phyloP scores from a whole-genome alignment of 2,797 vertebrate species.

The Pseudochirops cupreus region DNA sequence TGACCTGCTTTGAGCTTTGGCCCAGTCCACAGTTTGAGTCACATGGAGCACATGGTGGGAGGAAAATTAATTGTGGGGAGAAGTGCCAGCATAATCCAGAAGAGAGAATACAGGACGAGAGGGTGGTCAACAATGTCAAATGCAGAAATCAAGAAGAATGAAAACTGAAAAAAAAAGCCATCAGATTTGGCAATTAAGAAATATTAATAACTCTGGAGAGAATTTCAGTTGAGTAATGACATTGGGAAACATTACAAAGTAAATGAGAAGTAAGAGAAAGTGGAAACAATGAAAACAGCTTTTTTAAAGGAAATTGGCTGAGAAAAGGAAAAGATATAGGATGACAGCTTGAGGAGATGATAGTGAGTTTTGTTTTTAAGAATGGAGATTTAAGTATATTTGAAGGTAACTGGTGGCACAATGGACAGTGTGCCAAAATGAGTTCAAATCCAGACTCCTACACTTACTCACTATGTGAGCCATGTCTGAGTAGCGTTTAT shows the following conservation, averaged over 20 bases:
- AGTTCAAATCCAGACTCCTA: not conserved
- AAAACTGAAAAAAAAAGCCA: not conserved
- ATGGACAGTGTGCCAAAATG: too few relatives aligned
- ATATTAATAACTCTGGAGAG: not conserved
- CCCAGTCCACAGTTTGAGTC: too few relatives aligned
- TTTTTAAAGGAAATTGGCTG: not conserved
- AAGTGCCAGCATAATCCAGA: not conserved
- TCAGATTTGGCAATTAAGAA: not conserved
- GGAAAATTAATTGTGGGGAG: not conserved
- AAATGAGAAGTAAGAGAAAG: not conserved
- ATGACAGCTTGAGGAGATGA: not conserved
- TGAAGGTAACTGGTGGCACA: not conserved
- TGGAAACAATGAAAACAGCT: not conserved
- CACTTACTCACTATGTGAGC: not conserved
- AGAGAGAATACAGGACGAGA: not conserved
- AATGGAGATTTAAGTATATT: not conserved
- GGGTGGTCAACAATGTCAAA: not conserved
- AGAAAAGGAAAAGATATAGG: not conserved
- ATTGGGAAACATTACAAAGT: not conserved
- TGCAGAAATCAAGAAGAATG: not conserved
- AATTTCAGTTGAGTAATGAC: not conserved
- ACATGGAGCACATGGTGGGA: too few relatives aligned
- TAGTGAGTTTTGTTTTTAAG: not conserved
- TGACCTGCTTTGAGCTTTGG: too few relatives aligned
- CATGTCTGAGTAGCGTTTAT: not conserved